Evolutionary conservation across 2,797 vertebrate species (phyloP).

Genomic region (Phyllotis vaccarum): DNA sequence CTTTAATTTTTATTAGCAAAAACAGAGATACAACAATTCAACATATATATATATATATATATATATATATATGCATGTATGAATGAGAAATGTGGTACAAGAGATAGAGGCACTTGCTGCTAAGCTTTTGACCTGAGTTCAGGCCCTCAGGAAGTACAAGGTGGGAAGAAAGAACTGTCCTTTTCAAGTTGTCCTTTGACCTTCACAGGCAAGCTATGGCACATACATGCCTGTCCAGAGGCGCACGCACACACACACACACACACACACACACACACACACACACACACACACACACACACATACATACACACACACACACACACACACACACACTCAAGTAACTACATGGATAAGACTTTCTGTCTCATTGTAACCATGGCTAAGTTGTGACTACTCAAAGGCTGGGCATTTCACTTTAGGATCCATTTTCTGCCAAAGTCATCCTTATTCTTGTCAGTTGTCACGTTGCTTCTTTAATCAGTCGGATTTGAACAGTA

Average conservation of each 20-base stretch:
- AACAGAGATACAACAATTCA: neutral
- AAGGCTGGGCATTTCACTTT: neutral
- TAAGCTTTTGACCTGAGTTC: neutral
- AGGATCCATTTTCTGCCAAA: neutral
- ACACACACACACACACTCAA: neutral
- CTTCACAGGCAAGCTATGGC: neutral
- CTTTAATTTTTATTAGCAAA: neutral
- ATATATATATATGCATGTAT: too few relatives aligned
- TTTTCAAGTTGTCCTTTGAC: neutral
- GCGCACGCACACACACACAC: rapidly evolving
- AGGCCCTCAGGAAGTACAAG: neutral
- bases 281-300: neutral
- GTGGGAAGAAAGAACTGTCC: neutral
- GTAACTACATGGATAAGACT: neutral
- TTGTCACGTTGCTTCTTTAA: neutral
- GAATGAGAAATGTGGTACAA: neutral
- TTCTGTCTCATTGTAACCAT: neutral
- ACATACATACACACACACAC: neutral
- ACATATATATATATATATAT: too few relatives aligned
- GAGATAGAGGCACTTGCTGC: neutral
- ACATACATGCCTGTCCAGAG: neutral
- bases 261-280: too few relatives aligned
- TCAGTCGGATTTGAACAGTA: neutral
- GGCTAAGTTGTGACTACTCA: neutral
- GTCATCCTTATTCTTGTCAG: neutral